Evolutionary conservation across 2,797 vertebrate genomes (phyloP).

Genomic region (Acipenser ruthenus): DNA sequence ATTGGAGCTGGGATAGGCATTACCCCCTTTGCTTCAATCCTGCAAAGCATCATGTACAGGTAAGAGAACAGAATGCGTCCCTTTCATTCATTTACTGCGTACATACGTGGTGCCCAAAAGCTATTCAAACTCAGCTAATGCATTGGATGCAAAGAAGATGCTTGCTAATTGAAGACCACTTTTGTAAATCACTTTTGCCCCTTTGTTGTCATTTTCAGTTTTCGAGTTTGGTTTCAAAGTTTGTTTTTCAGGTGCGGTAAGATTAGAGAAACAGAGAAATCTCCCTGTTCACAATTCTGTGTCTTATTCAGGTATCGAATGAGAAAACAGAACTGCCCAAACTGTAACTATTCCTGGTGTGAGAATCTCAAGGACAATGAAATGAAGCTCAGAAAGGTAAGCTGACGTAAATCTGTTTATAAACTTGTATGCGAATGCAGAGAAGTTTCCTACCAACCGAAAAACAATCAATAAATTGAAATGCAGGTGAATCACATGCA

Average conservation of each 20-base stretch:
- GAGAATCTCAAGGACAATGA: constrained; percentile 62
- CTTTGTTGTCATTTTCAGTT: too few species aligned
- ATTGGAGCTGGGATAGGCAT: constrained; percentile 83
- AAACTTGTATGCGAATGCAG: too few species aligned
- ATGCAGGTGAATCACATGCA: too few species aligned
- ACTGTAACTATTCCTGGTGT: constrained; percentile 65
- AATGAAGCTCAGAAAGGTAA: constrained; percentile 74
- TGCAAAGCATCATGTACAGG: constrained; percentile 87
- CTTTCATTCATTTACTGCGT: not conserved
- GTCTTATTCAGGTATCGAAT: constrained; percentile 55
- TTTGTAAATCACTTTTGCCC: too few species aligned
- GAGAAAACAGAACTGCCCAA: constrained; percentile 73
- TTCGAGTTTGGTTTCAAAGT: too few species aligned
- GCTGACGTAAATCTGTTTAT: not conserved
- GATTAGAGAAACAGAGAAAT: too few species aligned
- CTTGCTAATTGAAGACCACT: not conserved
- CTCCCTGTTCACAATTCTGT: too few species aligned
- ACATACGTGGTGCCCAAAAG: not conserved
- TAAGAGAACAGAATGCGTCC: constrained; percentile 29
- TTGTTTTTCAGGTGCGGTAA: too few species aligned
- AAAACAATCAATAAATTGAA: too few species aligned
- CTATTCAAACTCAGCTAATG: not conserved
- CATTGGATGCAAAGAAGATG: too few species aligned
- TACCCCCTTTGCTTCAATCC: constrained; percentile 81
- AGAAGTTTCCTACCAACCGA: too few species aligned